A percentile compares a stretch with the other conserved stretches of the same genome.
phyloP scores from a whole-genome alignment of 35 echinoderm and acorn worm species.

The Eucidaris tribuloides region DNA sequence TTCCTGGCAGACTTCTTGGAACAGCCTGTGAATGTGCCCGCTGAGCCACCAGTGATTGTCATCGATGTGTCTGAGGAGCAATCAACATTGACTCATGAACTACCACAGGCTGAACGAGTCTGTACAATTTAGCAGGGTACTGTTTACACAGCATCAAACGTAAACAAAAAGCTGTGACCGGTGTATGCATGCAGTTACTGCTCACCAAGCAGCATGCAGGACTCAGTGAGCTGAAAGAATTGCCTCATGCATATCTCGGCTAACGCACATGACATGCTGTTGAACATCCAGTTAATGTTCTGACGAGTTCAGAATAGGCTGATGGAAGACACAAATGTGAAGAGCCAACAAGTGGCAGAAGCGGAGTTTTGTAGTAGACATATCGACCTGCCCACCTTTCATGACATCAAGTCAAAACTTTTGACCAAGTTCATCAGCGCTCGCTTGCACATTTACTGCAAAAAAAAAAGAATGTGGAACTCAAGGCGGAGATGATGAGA shows the following conservation, averaged over 20 bases:
- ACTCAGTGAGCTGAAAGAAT: constrained; percentile 20
- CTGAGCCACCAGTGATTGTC: constrained; percentile 3
- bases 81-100: not conserved
- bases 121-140: constrained; percentile 47
- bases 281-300: constrained; percentile 21
- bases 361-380: constrained; percentile 10
- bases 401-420: constrained; percentile 51
- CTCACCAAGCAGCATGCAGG: not conserved
- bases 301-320: not conserved
- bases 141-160: constrained; percentile 35
- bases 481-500: not conserved
- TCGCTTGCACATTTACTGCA: constrained; percentile 35
- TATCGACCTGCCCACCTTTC: constrained; percentile 16
- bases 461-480: constrained; percentile 25
- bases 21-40: not conserved
- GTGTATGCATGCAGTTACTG: constrained; percentile 1
- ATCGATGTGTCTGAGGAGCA: not conserved
- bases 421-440: constrained; percentile 50
- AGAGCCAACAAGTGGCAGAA: constrained; percentile 7
- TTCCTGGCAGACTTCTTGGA: constrained; percentile 40
- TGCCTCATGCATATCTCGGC: not conserved
- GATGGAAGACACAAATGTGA: constrained; percentile 9
- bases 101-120: constrained; percentile 26
- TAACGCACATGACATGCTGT: constrained; percentile 6
- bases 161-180: constrained; percentile 10